phyloP scores from a whole-genome alignment of 2,888 invertebrate genomes.

The Chelonus formosanus region DNA sequence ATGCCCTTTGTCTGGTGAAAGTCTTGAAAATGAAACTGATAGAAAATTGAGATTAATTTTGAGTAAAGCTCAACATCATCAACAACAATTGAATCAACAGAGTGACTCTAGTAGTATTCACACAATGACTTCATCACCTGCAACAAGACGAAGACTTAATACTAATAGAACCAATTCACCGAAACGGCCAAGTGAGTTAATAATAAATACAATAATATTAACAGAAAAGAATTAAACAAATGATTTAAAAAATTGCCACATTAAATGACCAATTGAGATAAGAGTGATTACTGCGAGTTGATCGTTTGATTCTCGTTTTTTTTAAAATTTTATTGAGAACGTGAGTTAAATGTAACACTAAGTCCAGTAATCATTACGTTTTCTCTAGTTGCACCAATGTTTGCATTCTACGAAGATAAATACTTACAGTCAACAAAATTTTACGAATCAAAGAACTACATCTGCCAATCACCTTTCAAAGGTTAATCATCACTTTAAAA shows the following conservation, averaged over 20 bases:
- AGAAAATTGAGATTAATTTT: slow-evolving; percentile 85
- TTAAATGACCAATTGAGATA: slow-evolving; percentile 3
- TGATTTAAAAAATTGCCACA: not conserved
- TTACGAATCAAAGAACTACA: slow-evolving; percentile 58
- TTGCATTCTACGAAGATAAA: slow-evolving; percentile 60
- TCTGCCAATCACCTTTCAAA: slow-evolving; percentile 57
- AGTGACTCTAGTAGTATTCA: slow-evolving; percentile 59
- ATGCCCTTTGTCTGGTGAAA: slow-evolving; percentile 85
- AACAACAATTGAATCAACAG: slow-evolving; percentile 82
- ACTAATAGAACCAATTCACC: slow-evolving; percentile 66
- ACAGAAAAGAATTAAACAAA: slow-evolving; percentile 2
- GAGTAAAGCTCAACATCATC: slow-evolving; percentile 91
- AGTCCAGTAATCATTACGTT: slow-evolving; percentile 50
- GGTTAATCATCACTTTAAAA: slow-evolving; percentile 46
- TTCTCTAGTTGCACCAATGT: slow-evolving; percentile 59
- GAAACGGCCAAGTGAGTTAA: slow-evolving; percentile 64
- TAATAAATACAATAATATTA: not conserved
- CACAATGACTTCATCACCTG: slow-evolving; percentile 65
- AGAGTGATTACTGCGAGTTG: slow-evolving; percentile 4
- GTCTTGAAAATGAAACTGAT: slow-evolving; percentile 85
- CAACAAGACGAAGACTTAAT: slow-evolving; percentile 65
- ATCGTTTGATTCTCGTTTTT: slow-evolving; percentile 9
- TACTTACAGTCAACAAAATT: slow-evolving; percentile 57
- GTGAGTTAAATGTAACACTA: slow-evolving; percentile 24
- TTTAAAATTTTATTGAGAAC: slow-evolving; percentile 12